Evolutionary conservation across 2,113 vertebrate species (phyloP).

Genomic region (Rhodinocichla rosea): DNA sequence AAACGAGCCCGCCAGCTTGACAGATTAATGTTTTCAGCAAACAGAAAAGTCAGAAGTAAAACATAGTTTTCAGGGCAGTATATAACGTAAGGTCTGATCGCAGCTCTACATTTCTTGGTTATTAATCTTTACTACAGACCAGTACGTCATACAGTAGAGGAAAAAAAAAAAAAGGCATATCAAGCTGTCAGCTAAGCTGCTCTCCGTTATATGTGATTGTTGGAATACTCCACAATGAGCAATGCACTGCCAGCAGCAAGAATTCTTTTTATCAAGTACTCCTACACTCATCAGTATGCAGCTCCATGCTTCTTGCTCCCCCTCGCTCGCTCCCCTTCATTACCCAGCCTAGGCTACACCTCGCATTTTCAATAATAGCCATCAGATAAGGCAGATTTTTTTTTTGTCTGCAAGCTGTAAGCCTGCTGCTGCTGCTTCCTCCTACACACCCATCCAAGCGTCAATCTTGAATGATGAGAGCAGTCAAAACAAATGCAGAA

Average conservation of each 20-base stretch:
- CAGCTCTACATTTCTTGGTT: conserved; percentile 79
- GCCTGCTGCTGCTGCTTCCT: conserved; percentile 81
- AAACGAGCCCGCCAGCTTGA: conserved; percentile 97
- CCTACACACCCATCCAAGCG: conserved; percentile 83
- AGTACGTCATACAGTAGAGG: conserved; percentile 70
- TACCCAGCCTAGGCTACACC: conserved; percentile 86
- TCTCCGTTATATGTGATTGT: conserved; percentile 79
- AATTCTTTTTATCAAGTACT: conserved; percentile 98
- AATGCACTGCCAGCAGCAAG: conserved; percentile 87
- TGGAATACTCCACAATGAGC: conserved; percentile 84
- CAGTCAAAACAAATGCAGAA: conserved; percentile 83
- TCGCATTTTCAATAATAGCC: conserved; percentile 90
- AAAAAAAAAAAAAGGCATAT: conserved; percentile 58
- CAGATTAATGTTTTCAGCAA: conserved; percentile 76
- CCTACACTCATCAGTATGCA: conserved; percentile 99
- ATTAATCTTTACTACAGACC: conserved; percentile 81
- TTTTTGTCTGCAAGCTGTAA: conserved; percentile 89
- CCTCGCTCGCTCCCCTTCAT: conserved; percentile 82
- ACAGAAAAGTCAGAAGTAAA: conserved; percentile 77
- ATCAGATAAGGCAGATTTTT: conserved; percentile 88
- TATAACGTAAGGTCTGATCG: conserved; percentile 72
- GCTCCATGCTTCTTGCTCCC: conserved; percentile 83
- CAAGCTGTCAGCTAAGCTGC: conserved; percentile 81
- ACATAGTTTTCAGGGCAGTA: conserved; percentile 77
- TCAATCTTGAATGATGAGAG: conserved; percentile 84